Percentiles rank a stretch among this genome's conserved stretches.
Evolutionary conservation across 1,140 invertebrate species (phyloP).

Genomic region (Ceratitis capitata): DNA sequence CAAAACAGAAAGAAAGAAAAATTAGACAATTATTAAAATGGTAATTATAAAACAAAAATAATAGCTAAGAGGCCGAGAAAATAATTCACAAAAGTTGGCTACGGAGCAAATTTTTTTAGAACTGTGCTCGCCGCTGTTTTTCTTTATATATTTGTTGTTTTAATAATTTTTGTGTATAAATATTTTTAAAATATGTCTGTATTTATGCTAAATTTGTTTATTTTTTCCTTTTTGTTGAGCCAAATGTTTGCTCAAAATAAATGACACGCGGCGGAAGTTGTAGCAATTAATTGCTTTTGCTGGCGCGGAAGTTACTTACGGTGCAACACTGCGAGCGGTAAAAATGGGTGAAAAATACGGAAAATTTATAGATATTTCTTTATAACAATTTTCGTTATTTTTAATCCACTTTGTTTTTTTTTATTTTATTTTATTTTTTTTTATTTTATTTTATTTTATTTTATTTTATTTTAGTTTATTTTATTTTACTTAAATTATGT

Average conservation of each 20-base stretch:
- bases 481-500: too few species aligned
- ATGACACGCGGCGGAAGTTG: conserved; percentile 1
- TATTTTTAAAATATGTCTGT: neutral
- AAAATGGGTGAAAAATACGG: neutral
- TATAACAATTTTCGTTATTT: neutral
- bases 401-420: too few species aligned
- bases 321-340: neutral
- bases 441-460: too few species aligned
- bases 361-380: neutral
- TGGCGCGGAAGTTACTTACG: neutral
- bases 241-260: neutral
- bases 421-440: too few species aligned
- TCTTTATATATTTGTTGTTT: neutral
- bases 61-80: neutral
- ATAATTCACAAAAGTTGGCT: neutral
- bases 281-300: conserved; percentile 2
- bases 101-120: neutral
- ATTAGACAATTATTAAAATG: neutral
- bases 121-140: neutral
- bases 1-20: neutral
- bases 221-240: neutral
- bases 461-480: too few species aligned
- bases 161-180: neutral
- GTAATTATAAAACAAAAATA: neutral
- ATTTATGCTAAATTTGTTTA: neutral